Evolutionary conservation across 2,797 vertebrate genomes (phyloP).

Genomic region (Urosaurus nigricauda): DNA sequence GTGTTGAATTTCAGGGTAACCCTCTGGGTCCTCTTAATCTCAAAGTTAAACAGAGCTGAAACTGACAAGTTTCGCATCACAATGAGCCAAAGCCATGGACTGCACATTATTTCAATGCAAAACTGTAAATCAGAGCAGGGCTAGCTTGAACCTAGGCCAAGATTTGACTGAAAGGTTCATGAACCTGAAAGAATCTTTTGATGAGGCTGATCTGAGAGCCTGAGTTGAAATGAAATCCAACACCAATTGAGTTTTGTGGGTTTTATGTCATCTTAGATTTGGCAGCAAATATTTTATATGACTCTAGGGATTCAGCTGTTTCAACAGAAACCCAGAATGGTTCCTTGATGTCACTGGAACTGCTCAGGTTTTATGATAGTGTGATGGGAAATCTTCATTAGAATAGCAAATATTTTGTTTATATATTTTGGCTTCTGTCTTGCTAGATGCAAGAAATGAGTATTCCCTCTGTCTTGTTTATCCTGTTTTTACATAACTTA

Average conservation of each 20-base stretch:
- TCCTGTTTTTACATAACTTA: background rate
- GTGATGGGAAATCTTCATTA: conserved; percentile 47
- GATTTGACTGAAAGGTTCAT: conserved; percentile 74
- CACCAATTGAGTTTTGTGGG: conserved; percentile 59
- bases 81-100: conserved; percentile 68
- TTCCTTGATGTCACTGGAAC: conserved; percentile 60
- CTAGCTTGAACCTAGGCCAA: conserved; percentile 70
- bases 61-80: conserved; percentile 51
- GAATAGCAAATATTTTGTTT: conserved; percentile 68
- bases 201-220: conserved; percentile 66
- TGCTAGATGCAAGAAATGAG: conserved; percentile 65
- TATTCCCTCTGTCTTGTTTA: conserved; percentile 54
- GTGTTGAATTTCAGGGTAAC: conserved; percentile 57
- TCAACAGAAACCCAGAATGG: conserved; percentile 57
- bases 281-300: conserved; percentile 65
- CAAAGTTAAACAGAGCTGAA: conserved; percentile 57
- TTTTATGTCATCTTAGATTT: conserved; percentile 63
- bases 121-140: conserved; percentile 72
- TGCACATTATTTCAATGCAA: conserved; percentile 70
- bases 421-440: conserved; percentile 73
- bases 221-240: conserved; percentile 68
- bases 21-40: conserved; percentile 56
- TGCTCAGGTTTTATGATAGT: conserved; percentile 59
- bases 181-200: conserved; percentile 75
- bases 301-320: conserved; percentile 63